phyloP scores from a whole-genome alignment of 2,797 vertebrate genomes.

The Pteronotus mesoamericanus region DNA sequence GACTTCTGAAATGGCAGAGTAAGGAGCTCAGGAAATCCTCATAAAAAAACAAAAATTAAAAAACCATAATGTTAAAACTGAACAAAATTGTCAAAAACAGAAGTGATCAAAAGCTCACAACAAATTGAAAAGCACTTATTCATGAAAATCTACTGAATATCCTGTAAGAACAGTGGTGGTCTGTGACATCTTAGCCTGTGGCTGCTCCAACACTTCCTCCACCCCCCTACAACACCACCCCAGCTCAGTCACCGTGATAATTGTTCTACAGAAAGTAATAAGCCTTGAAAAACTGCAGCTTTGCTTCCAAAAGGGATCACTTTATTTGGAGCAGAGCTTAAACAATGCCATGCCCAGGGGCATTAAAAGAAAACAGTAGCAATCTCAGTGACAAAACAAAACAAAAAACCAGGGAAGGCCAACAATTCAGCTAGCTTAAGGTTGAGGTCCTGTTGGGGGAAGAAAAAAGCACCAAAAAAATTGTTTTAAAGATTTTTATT shows the following conservation, averaged over 20 bases:
- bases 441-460: neutral
- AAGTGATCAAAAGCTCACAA: neutral
- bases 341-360: neutral
- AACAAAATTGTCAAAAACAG: neutral
- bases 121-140: neutral
- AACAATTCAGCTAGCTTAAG: neutral
- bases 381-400: neutral
- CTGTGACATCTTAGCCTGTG: neutral
- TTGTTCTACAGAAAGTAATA: neutral
- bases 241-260: neutral
- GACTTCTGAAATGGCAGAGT: neutral
- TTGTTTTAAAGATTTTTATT: neutral
- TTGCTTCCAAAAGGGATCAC: neutral
- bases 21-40: neutral
- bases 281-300: neutral
- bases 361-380: neutral
- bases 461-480: neutral
- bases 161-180: neutral
- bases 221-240: neutral
- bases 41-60: neutral
- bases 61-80: neutral
- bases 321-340: conserved; percentile 1
- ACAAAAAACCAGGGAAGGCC: neutral
- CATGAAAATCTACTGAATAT: neutral
- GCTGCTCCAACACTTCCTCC: neutral